A percentile compares a stretch with the other conserved stretches of the same genome.
phyloP scores from a whole-genome alignment of 2,797 vertebrate species.

The Sarcophilus harrisii region DNA sequence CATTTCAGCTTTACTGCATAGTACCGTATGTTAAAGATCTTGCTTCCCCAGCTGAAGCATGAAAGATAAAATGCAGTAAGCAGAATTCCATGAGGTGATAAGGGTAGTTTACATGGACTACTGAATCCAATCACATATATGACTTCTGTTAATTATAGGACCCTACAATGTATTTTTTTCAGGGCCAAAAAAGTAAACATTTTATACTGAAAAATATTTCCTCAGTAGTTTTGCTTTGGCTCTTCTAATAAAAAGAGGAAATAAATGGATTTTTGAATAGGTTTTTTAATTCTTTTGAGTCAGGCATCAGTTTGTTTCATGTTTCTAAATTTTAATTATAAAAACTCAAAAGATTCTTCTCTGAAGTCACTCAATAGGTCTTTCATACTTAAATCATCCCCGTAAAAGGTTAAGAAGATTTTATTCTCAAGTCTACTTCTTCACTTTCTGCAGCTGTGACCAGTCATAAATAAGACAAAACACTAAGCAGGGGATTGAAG shows the following conservation, averaged over 20 bases:
- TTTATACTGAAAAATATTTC: slow-evolving; percentile 31
- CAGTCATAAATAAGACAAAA: slow-evolving; percentile 4
- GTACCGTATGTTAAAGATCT: not conserved
- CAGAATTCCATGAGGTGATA: slow-evolving; percentile 9
- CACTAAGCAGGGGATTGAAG: slow-evolving; percentile 23
- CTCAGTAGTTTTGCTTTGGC: slow-evolving; percentile 43
- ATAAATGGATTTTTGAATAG: slow-evolving; percentile 1
- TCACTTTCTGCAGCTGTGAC: slow-evolving; percentile 28
- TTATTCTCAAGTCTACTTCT: slow-evolving; percentile 65
- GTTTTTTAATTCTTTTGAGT: slow-evolving; percentile 55
- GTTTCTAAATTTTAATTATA: slow-evolving; percentile 57
- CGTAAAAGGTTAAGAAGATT: slow-evolving; percentile 69
- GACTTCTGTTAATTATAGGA: slow-evolving; percentile 28
- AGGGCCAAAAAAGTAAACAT: slow-evolving; percentile 11
- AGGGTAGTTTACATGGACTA: not conserved
- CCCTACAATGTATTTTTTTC: not conserved
- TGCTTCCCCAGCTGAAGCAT: not conserved
- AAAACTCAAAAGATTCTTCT: slow-evolving; percentile 33
- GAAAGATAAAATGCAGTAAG: not conserved
- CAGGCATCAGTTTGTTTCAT: slow-evolving; percentile 39
- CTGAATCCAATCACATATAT: not conserved
- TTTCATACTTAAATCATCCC: slow-evolving; percentile 53
- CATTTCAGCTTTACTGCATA: slow-evolving; percentile 27
- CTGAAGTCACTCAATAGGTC: slow-evolving; percentile 51
- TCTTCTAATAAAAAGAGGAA: not conserved